A percentile compares a stretch with the other conserved stretches of the same genome.
These are phyloP conservation scores for Oostethus manadensis DNA, from an alignment of 2,113 vertebrate genomes.

Conservation along the genomic window DNA sequence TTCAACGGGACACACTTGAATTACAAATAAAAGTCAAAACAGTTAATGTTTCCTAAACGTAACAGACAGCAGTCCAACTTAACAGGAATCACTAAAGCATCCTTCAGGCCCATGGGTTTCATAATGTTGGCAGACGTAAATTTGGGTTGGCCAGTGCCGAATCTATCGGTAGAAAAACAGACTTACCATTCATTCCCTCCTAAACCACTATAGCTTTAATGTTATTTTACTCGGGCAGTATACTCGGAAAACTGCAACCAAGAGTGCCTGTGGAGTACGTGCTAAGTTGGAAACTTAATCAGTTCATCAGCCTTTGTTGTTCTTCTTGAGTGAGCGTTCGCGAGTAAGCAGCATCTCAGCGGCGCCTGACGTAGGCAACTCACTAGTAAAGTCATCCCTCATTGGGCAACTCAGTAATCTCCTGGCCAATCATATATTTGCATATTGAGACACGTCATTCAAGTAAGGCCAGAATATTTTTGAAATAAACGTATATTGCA, in stretches of 20 bases:
- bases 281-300: constrained; percentile 40
- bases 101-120: background rate
- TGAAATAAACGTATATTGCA: too few relatives aligned
- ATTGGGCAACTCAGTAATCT: constrained; percentile 40
- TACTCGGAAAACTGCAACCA: background rate
- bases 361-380: constrained; percentile 6
- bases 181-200: constrained; percentile 42
- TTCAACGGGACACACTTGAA: background rate
- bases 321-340: constrained; percentile 20
- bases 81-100: too few relatives aligned
- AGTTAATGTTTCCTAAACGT: too few relatives aligned
- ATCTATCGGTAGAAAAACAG: constrained; percentile 6
- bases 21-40: background rate
- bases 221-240: background rate
- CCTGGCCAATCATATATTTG: constrained; percentile 35
- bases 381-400: constrained; percentile 28
- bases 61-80: background rate
- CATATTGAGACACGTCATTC: background rate
- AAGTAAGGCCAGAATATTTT: too few relatives aligned
- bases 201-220: background rate
- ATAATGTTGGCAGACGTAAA: background rate
- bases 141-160: background rate
- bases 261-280: background rate
- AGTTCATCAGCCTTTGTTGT: constrained; percentile 50
- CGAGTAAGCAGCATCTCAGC: constrained; percentile 22